Conservation (phyloP, 1,140 invertebrate genomes). For the Ectropis grisescens region DNA sequence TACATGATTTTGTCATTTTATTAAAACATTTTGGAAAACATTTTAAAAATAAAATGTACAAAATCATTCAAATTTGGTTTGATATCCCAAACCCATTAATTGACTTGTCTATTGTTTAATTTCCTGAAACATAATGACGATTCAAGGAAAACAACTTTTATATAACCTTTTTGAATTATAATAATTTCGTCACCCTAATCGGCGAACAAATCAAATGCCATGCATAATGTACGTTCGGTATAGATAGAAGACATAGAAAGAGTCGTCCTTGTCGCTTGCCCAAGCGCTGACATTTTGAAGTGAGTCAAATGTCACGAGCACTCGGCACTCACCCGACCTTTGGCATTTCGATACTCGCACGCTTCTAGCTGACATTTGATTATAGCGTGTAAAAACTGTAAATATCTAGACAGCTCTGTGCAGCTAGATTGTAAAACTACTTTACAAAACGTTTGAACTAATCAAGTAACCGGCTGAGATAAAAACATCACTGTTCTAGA, state of each 20-base stretch:
- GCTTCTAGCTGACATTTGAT: constrained; percentile 50
- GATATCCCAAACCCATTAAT: no score
- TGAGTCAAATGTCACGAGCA: constrained; percentile 62
- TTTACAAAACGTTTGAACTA: no score
- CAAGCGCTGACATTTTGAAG: constrained; percentile 64
- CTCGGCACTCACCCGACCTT: constrained; percentile 53
- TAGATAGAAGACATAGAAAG: constrained; percentile 61
- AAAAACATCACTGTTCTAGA: no score
- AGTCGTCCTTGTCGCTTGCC: constrained; percentile 65
- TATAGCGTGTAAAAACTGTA: constrained; percentile 38
- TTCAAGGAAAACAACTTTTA: constrained; percentile 57
- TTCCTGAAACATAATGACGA: constrained; percentile 37
- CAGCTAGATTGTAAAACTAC: no score
- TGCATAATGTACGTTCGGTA: constrained; percentile 56
- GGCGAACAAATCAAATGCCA: constrained; percentile 57
- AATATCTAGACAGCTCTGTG: no score
- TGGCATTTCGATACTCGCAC: constrained; percentile 39
- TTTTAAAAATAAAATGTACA: no score
- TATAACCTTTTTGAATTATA: constrained; percentile 55
- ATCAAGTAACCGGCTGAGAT: no score
- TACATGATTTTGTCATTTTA: no score
- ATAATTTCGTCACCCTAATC: constrained; percentile 50
- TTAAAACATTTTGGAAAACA: no score
- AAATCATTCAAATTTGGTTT: no score
- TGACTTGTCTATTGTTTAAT: constrained; percentile 27